A percentile compares a stretch with the other conserved stretches of the same genome.
These are phyloP conservation scores for Homarus gammarus DNA, from an alignment of 2,888 invertebrate species.

Conservation along the genomic window DNA sequence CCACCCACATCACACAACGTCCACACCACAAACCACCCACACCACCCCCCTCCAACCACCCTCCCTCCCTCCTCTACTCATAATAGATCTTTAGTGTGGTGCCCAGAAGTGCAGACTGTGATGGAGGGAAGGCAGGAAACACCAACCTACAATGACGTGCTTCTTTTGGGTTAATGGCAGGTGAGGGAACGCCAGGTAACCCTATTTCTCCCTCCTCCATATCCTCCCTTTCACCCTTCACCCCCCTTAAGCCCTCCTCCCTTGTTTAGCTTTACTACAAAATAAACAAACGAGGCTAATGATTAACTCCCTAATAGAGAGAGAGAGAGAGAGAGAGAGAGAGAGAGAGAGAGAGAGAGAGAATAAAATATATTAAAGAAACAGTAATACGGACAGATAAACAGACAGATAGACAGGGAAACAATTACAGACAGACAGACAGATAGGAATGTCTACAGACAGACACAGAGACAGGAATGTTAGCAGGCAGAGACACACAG, in stretches of 20 bases:
- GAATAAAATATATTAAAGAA: too few relatives aligned
- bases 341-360: conserved; percentile 44
- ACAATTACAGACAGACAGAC: conserved; percentile 22
- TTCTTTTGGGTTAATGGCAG: background rate
- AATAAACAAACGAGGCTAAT: background rate
- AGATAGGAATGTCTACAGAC: too few relatives aligned
- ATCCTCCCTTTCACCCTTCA: background rate
- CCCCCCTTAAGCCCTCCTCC: background rate
- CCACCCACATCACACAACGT: background rate
- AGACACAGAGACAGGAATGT: too few relatives aligned
- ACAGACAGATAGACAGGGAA: too few relatives aligned
- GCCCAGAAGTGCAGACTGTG: background rate
- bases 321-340: conserved; percentile 30
- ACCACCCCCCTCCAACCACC: background rate
- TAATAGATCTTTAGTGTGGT: background rate
- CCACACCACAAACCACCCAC: background rate
- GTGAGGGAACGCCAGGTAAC: background rate
- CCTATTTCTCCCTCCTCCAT: background rate
- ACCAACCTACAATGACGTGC: background rate
- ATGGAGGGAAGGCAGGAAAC: background rate
- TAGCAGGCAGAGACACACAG: too few relatives aligned
- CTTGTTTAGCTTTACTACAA: background rate
- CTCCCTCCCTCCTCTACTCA: background rate
- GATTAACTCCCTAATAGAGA: background rate
- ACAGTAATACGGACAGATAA: too few relatives aligned